Evolutionary conservation across 1,140 invertebrate genomes (phyloP).

Genomic region (Scaptomyza hsui): DNA sequence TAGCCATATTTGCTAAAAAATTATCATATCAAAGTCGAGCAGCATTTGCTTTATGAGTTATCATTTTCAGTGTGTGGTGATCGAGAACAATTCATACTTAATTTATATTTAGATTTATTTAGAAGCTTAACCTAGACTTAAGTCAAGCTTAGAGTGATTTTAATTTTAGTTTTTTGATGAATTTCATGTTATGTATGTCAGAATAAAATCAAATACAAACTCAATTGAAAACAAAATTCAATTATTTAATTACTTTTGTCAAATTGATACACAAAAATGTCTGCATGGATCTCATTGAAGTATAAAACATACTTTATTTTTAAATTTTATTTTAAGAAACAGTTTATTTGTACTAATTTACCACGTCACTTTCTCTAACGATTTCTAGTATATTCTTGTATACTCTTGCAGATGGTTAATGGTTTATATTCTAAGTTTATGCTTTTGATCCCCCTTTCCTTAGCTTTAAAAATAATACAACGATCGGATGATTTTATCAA

Average conservation of each 20-base stretch:
- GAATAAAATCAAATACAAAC: slow-evolving; percentile 1
- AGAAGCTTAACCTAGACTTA: slow-evolving; percentile 12
- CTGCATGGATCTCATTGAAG: slow-evolving; percentile 82
- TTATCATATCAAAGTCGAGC: slow-evolving; percentile 55
- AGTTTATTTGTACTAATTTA: slow-evolving; percentile 7
- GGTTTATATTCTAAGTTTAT: too few species aligned
- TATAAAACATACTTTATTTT: slow-evolving; percentile 32
- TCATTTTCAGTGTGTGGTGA: slow-evolving; percentile 11
- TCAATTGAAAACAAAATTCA: slow-evolving; percentile 18
- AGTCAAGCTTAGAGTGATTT: slow-evolving; percentile 11
- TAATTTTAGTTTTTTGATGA: slow-evolving; percentile 47
- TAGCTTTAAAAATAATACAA: too few species aligned
- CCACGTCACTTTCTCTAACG: slow-evolving; percentile 9
- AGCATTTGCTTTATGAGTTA: slow-evolving; percentile 38
- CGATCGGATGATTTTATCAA: too few species aligned
- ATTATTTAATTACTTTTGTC: slow-evolving; percentile 19
- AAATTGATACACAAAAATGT: slow-evolving; percentile 70
- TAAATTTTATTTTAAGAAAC: slow-evolving; percentile 13
- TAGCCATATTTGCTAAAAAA: slow-evolving; percentile 88
- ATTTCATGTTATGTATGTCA: slow-evolving; percentile 60
- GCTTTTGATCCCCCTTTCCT: too few species aligned
- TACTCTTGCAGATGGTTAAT: slow-evolving; percentile 12
- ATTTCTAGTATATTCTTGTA: slow-evolving; percentile 6
- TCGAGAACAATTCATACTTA: slow-evolving; percentile 5
- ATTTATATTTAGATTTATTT: background rate